These are phyloP conservation scores for Leptonema lineaticorne DNA, from an alignment of 1,140 invertebrate species.

Conservation along the genomic window DNA sequence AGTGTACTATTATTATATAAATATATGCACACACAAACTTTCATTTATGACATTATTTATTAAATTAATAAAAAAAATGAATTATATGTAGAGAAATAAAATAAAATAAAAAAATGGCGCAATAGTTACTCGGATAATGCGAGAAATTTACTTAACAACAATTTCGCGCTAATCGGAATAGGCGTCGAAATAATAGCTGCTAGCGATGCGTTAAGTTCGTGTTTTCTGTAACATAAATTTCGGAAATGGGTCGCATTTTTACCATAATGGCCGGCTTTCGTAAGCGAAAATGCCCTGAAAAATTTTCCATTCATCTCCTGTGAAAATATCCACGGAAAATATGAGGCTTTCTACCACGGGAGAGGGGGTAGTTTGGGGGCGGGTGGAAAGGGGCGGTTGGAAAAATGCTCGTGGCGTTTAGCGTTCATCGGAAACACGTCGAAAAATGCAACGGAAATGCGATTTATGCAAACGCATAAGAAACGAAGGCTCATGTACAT, in stretches of 20 bases:
- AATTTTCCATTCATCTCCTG: constrained; percentile 19
- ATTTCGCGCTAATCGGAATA: background rate
- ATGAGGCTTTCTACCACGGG: background rate
- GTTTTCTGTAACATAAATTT: constrained; percentile 27
- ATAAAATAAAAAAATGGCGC: background rate
- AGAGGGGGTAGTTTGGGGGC: background rate
- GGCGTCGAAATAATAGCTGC: constrained; percentile 26
- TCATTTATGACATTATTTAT: no score
- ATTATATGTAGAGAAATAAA: background rate
- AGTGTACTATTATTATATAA: no score
- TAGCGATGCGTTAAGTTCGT: constrained; percentile 18
- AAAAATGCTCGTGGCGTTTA: no score
- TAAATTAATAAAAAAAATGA: no score
- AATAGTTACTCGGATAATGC: background rate
- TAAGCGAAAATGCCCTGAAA: constrained; percentile 18
- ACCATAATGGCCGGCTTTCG: constrained; percentile 24
- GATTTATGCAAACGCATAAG: no score
- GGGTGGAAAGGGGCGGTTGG: background rate
- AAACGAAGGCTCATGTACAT: no score
- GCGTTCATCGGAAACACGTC: no score
- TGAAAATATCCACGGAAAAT: constrained; percentile 19
- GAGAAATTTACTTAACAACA: background rate
- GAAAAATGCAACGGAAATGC: constrained; percentile 2
- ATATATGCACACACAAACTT: no score
- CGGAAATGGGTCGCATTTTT: constrained; percentile 32